phyloP scores from a whole-genome alignment of 2,888 invertebrate species.

The Sesia bembeciformis region DNA sequence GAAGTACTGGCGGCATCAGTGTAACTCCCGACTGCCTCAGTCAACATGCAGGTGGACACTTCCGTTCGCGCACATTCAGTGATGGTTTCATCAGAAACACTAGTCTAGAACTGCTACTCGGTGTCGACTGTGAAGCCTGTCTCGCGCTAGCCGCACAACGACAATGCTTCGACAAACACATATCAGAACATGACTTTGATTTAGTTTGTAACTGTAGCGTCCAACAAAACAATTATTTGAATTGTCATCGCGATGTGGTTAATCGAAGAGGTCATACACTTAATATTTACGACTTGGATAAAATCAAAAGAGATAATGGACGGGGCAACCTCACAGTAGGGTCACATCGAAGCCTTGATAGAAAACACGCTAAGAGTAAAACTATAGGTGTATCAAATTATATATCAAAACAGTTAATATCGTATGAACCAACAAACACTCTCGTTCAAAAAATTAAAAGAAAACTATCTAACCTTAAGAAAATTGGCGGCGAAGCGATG shows the following conservation, averaged over 20 bases:
- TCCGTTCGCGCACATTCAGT: slow-evolving; percentile 66
- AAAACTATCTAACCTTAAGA: slow-evolving; percentile 67
- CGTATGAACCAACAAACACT: slow-evolving; percentile 63
- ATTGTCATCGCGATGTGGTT: slow-evolving; percentile 44
- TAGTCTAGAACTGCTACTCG: slow-evolving; percentile 63
- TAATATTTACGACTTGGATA: slow-evolving; percentile 61
- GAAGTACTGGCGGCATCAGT: slow-evolving; percentile 14
- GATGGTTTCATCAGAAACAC: slow-evolving; percentile 68
- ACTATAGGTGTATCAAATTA: slow-evolving; percentile 64
- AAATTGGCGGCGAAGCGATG: slow-evolving; percentile 62
- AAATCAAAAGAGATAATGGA: slow-evolving; percentile 54
- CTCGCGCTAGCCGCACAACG: slow-evolving; percentile 58
- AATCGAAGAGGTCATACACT: slow-evolving; percentile 57
- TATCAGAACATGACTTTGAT: slow-evolving; percentile 57
- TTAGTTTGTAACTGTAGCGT: slow-evolving; percentile 65
- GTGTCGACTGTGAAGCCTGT: slow-evolving; percentile 69
- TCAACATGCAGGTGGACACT: slow-evolving; percentile 41
- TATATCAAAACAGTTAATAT: slow-evolving; percentile 65
- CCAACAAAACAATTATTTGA: slow-evolving; percentile 59
- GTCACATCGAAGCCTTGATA: slow-evolving; percentile 64
- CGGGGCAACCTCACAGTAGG: slow-evolving; percentile 44
- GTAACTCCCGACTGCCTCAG: slow-evolving; percentile 37
- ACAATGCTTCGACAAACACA: slow-evolving; percentile 52
- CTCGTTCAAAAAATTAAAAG: slow-evolving; percentile 68
- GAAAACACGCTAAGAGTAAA: slow-evolving; percentile 63